Percentiles rank a stretch among this genome's conserved stretches.
These are phyloP conservation scores for Avahi laniger DNA, from an alignment of 2,797 vertebrate genomes.

Conservation along the genomic window DNA sequence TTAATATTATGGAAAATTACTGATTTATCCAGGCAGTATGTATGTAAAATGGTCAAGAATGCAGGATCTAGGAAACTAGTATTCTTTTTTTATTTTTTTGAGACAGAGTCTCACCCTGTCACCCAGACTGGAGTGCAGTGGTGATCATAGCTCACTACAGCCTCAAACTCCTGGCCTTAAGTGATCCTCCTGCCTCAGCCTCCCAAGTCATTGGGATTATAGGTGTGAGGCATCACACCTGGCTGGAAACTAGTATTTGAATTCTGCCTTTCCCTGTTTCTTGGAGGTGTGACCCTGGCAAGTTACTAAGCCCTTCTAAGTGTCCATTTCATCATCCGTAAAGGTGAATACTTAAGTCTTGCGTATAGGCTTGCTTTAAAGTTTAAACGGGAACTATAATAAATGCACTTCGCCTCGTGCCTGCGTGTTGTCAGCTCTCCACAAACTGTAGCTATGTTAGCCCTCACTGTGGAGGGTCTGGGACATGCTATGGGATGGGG, in stretches of 20 bases:
- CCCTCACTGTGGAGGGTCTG: not conserved
- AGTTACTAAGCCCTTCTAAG: not conserved
- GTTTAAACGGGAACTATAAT: not conserved
- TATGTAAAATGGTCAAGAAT: not conserved
- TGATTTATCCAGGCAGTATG: not conserved
- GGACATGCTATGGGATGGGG: not conserved
- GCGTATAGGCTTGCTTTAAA: not conserved
- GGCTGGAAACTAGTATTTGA: not conserved
- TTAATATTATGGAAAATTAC: not conserved
- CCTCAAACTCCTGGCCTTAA: no score
- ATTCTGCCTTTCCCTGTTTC: not conserved
- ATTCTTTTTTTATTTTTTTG: not conserved
- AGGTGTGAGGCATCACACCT: no score
- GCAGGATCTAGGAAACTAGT: not conserved
- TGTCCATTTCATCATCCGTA: not conserved
- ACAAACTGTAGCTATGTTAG: not conserved
- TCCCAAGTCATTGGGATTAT: no score
- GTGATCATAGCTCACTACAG: no score
- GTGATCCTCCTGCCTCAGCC: no score
- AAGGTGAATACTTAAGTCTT: not conserved
- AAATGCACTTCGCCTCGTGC: not conserved
- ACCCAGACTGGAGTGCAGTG: no score
- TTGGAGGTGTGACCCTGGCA: not conserved
- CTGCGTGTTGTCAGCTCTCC: not conserved
- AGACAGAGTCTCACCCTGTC: no score